Conservation (phyloP, 2,797 vertebrate genomes). For the Melanogrammus aeglefinus region DNA sequence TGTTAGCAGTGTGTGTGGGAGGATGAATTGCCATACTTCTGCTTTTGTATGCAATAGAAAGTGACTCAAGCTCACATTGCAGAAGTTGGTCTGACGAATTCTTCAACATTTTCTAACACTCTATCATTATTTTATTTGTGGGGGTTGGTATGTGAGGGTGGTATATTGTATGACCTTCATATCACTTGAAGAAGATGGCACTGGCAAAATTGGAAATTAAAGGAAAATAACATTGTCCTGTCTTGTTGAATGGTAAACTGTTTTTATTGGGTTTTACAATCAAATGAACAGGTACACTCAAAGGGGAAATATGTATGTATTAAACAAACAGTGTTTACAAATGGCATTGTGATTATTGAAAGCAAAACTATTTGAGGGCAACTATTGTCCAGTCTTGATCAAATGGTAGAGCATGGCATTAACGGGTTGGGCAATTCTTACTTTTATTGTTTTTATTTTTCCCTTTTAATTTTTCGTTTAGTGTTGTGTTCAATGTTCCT, state of each 20-base stretch:
- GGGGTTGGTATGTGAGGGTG: background rate
- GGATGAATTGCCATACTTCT: slow-evolving; percentile 47
- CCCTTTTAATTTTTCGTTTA: too few relatives aligned
- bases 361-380: background rate
- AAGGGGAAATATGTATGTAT: background rate
- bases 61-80: slow-evolving; percentile 40
- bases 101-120: slow-evolving; percentile 3
- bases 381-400: background rate
- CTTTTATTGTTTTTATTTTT: too few relatives aligned
- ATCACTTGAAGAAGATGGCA: background rate
- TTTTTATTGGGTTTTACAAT: slow-evolving; percentile 1
- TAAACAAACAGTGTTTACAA: background rate
- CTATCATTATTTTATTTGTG: slow-evolving; percentile 17
- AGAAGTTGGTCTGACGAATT: slow-evolving; percentile 51
- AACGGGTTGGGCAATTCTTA: too few relatives aligned
- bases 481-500: too few relatives aligned
- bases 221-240: background rate
- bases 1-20: slow-evolving; percentile 40
- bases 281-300: background rate
- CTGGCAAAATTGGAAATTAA: background rate
- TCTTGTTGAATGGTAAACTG: background rate
- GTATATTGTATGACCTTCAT: background rate
- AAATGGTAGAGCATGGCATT: background rate
- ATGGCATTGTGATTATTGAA: background rate
- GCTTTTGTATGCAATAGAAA: slow-evolving; percentile 50